Evolutionary conservation across 2,888 invertebrate species (phyloP).

Genomic region (Macaria liturata): DNA sequence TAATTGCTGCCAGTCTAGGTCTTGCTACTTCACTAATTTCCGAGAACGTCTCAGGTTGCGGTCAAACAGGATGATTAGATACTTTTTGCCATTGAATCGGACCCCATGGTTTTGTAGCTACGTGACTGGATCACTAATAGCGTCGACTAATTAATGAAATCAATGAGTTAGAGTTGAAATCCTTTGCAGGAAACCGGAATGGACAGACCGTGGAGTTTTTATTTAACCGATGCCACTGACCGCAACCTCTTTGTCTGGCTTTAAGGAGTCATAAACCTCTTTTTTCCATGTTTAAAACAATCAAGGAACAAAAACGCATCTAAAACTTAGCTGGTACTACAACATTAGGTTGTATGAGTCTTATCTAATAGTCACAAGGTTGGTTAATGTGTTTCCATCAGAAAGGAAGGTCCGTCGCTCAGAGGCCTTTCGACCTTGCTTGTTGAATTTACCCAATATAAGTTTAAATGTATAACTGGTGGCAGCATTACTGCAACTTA

Average conservation of each 20-base stretch:
- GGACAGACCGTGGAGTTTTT: conserved; percentile 27
- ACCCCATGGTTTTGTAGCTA: conserved; percentile 26
- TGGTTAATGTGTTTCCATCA: conserved; percentile 37
- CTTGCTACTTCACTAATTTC: too few species aligned
- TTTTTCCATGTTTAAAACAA: conserved; percentile 6
- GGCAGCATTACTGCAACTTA: too few species aligned
- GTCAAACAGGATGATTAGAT: conserved; percentile 14
- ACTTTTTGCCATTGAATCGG: conserved; percentile 27
- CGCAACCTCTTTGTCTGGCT: conserved; percentile 21
- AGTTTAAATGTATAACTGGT: too few species aligned
- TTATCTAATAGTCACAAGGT: conserved; percentile 19
- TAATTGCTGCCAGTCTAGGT: too few species aligned
- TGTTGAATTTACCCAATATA: conserved; percentile 8
- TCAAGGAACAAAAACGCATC: conserved; percentile 17
- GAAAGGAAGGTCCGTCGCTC: conserved; percentile 37
- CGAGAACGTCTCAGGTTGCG: neutral
- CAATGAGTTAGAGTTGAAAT: conserved; percentile 30
- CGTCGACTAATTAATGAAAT: conserved; percentile 24
- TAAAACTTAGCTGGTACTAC: conserved; percentile 11
- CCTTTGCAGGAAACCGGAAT: conserved; percentile 28
- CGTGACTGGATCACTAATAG: conserved; percentile 33
- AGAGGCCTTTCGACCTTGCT: conserved; percentile 40
- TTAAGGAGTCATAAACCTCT: neutral
- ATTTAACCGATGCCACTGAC: conserved; percentile 24
- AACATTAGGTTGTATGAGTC: conserved; percentile 8